Evolutionary conservation across 2,797 vertebrate species (phyloP).

Genomic region (Molossus alvarezi): DNA sequence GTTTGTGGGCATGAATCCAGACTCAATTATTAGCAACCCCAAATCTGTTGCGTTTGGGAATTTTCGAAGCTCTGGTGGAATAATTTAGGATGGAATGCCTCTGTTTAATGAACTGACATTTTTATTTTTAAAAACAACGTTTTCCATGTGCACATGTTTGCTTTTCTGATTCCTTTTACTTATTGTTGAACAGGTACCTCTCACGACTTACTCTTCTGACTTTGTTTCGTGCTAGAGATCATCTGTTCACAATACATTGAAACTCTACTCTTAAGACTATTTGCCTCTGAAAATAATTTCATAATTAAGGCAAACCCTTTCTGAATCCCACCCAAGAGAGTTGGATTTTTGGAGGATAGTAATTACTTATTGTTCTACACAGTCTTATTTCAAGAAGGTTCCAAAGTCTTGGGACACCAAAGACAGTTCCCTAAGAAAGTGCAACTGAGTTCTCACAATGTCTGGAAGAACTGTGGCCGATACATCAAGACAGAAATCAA

Average conservation of each 20-base stretch:
- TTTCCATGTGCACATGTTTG: conserved; percentile 27
- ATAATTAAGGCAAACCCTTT: conserved; percentile 70
- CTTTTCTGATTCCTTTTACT: conserved; percentile 49
- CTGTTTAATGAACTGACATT: conserved; percentile 72
- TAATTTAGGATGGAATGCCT: conserved; percentile 73
- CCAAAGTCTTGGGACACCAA: background rate
- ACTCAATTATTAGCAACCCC: conserved; percentile 78
- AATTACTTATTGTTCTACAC: conserved; percentile 39
- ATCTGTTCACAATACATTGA: background rate
- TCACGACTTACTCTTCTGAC: conserved; percentile 7
- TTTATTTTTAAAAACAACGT: conserved; percentile 73
- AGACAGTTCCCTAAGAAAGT: background rate
- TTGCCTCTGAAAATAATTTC: conserved; percentile 72
- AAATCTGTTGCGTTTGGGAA: conserved; percentile 79
- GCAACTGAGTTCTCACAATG: background rate
- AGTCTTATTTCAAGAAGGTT: conserved; percentile 12
- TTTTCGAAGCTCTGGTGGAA: conserved; percentile 73
- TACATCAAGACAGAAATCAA: background rate
- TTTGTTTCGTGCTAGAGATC: conserved; percentile 22
- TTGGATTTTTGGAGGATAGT: conserved; percentile 65
- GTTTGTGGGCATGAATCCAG: conserved; percentile 73
- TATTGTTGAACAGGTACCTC: conserved; percentile 43
- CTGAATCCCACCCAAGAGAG: conserved; percentile 24
- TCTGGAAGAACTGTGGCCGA: background rate
- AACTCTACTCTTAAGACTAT: conserved; percentile 48